phyloP scores from a whole-genome alignment of 2,113 vertebrate species.

The Gallinago media region DNA sequence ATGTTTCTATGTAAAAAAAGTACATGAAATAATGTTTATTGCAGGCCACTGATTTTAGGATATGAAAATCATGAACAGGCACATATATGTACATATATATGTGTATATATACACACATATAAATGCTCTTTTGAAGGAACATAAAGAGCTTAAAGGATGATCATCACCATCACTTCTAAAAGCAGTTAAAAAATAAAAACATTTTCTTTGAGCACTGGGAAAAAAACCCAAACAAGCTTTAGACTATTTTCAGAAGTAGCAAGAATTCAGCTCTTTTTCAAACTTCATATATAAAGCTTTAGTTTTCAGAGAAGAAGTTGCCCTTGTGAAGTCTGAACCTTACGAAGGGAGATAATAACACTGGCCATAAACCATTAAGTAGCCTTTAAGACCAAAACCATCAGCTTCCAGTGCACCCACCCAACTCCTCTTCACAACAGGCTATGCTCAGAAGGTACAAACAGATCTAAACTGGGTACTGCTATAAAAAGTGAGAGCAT shows the following conservation, averaged over 20 bases:
- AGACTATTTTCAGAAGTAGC: background rate
- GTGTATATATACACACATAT: background rate
- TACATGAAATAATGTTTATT: background rate
- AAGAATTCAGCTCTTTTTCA: background rate
- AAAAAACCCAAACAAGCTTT: background rate
- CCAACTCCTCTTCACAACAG: background rate
- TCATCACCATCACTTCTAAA: background rate
- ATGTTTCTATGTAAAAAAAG: background rate
- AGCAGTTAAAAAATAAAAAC: background rate
- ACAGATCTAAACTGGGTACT: background rate
- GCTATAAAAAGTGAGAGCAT: background rate
- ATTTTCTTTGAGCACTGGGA: background rate
- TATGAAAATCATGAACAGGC: background rate
- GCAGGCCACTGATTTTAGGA: background rate
- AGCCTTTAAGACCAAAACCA: background rate
- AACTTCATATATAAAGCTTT: background rate
- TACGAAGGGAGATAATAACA: background rate
- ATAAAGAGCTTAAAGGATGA: background rate
- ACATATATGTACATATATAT: too few relatives aligned
- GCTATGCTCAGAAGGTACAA: background rate
- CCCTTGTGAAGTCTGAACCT: background rate
- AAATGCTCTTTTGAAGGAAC: background rate
- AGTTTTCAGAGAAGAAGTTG: background rate
- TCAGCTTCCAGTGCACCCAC: background rate
- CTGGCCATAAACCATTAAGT: background rate